phyloP scores from a whole-genome alignment of 2,113 vertebrate species.

The Perccottus glenii region DNA sequence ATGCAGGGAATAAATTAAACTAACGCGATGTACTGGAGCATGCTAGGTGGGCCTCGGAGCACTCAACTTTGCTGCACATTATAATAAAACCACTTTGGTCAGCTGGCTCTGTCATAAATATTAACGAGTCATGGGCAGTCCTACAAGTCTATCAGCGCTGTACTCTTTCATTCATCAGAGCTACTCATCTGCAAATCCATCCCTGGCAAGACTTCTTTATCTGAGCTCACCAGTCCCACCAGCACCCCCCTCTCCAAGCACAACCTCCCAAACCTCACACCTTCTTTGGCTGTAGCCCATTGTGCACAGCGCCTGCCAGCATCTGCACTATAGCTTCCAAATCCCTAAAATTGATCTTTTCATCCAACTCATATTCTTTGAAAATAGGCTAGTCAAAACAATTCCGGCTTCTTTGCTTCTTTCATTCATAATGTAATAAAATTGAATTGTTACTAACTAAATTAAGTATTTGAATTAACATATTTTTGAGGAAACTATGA shows the following conservation, averaged over 20 bases:
- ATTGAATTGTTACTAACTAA: too few relatives aligned
- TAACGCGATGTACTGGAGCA: slow-evolving; percentile 16
- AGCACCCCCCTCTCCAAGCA: slow-evolving; percentile 31
- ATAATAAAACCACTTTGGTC: slow-evolving; percentile 63
- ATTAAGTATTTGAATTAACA: too few relatives aligned
- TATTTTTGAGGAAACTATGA: too few relatives aligned
- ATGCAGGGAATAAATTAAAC: slow-evolving; percentile 31
- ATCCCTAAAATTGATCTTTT: slow-evolving; percentile 63
- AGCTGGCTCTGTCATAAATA: slow-evolving; percentile 63
- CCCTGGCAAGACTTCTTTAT: slow-evolving; percentile 67
- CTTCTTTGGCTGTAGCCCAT: slow-evolving; percentile 61
- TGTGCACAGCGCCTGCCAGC: slow-evolving; percentile 59
- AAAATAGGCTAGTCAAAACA: slow-evolving; percentile 47
- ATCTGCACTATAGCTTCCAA: slow-evolving; percentile 35
- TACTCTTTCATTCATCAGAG: slow-evolving; percentile 61
- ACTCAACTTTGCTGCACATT: slow-evolving; percentile 35
- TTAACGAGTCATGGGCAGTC: slow-evolving; percentile 58
- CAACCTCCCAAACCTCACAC: slow-evolving; percentile 43
- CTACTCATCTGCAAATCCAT: slow-evolving; percentile 68
- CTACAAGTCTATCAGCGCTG: slow-evolving; percentile 64
- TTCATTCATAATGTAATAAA: too few relatives aligned
- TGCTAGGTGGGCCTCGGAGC: slow-evolving; percentile 25
- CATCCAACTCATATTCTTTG: slow-evolving; percentile 46
- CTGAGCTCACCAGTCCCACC: slow-evolving; percentile 62
- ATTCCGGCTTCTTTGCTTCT: slow-evolving; percentile 23